Evolutionary conservation across 2,888 invertebrate species (phyloP).

Genomic region (Darwinula stevensoni): DNA sequence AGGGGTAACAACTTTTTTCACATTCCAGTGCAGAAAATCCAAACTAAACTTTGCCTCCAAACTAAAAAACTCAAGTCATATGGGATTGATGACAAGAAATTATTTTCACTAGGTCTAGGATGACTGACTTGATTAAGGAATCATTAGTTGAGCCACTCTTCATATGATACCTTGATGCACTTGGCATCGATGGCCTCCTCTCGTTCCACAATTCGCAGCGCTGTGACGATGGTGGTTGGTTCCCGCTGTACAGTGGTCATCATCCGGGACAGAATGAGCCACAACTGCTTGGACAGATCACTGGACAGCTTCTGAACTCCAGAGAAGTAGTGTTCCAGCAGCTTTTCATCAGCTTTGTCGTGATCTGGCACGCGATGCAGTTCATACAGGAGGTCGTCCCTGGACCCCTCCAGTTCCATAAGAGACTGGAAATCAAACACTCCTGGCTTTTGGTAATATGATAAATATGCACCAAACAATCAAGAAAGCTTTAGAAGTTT

Average conservation of each 20-base stretch:
- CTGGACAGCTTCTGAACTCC: conserved; percentile 75
- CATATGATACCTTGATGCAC: no score
- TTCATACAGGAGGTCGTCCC: conserved; percentile 82
- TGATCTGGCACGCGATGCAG: conserved; percentile 76
- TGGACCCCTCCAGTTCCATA: conserved; percentile 77
- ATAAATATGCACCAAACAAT: neutral
- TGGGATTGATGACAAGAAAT: no score
- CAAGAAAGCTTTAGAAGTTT: neutral
- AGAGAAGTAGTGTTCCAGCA: conserved; percentile 81
- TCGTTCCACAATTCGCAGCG: conserved; percentile 75
- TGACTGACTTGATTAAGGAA: no score
- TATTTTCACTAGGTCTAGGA: no score
- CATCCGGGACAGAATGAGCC: conserved; percentile 58
- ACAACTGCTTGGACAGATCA: conserved; percentile 63
- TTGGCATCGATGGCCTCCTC: conserved; percentile 83
- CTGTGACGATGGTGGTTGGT: conserved; percentile 82
- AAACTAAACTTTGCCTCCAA: no score
- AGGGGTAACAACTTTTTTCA: no score
- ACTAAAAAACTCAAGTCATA: no score
- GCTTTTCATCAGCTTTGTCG: conserved; percentile 58
- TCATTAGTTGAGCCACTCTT: no score
- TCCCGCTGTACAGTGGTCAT: conserved; percentile 80
- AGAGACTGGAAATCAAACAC: conserved; percentile 30
- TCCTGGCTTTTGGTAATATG: conserved; percentile 4
- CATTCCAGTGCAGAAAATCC: no score